A percentile compares a stretch with the other conserved stretches of the same genome.
Conservation (phyloP, 2,797 vertebrate species). For the Myotis daubentonii region DNA sequence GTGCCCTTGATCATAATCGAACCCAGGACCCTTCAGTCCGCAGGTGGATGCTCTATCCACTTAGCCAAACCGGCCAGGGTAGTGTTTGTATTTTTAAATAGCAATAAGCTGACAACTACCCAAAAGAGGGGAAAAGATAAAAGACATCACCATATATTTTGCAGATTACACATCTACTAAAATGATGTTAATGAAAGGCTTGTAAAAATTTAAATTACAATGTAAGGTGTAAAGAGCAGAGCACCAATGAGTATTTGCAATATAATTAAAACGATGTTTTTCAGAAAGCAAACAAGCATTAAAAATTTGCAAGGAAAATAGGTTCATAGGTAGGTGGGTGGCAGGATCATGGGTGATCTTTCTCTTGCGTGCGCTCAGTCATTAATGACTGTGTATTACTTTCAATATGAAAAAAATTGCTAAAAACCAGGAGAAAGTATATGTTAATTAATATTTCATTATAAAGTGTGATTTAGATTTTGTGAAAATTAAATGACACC, state of each 20-base stretch:
- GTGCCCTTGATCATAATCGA: too few species aligned
- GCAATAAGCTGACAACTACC: slow-evolving; percentile 21
- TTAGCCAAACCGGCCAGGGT: too few species aligned
- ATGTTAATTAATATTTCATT: slow-evolving; percentile 64
- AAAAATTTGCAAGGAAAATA: slow-evolving; percentile 46
- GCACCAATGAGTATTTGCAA: not conserved
- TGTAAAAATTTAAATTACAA: slow-evolving; percentile 61
- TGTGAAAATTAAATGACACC: slow-evolving; percentile 61
- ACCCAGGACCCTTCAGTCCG: too few species aligned
- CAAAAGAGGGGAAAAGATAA: not conserved
- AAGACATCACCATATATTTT: slow-evolving; percentile 26
- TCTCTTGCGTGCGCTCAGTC: slow-evolving; percentile 38
- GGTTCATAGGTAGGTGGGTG: slow-evolving; percentile 49
- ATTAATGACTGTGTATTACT: slow-evolving; percentile 60
- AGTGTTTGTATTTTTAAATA: not conserved
- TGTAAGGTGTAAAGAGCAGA: not conserved
- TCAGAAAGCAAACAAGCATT: slow-evolving; percentile 57
- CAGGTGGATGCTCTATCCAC: too few species aligned
- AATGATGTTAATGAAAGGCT: slow-evolving; percentile 9
- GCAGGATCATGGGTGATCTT: slow-evolving; percentile 45
- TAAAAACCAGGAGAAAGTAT: slow-evolving; percentile 32
- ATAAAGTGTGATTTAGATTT: slow-evolving; percentile 1
- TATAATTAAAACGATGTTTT: slow-evolving; percentile 52
- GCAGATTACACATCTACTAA: slow-evolving; percentile 37
- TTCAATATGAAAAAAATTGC: slow-evolving; percentile 52